Evolutionary conservation across 2,888 invertebrate species (phyloP), one percentile per base, ranked within the genome.

Genomic region (Thera obeliscata): DNA sequence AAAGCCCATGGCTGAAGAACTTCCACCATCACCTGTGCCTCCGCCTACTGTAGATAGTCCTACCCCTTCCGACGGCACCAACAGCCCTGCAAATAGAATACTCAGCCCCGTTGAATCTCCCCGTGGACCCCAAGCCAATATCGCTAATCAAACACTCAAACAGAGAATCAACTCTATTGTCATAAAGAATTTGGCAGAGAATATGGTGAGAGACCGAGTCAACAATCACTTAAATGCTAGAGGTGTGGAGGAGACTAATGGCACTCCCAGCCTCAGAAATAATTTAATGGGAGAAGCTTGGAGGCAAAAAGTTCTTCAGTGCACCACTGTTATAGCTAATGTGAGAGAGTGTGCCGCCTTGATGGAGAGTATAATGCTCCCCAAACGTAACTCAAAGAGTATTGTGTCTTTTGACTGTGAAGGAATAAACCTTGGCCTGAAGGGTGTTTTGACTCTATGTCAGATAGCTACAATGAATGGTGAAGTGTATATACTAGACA

Each of bases 361-460:
- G 67, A 95, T 96, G 61, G 96, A 96, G 59, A 96, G 96, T 69
- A 95, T 97, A 72, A 94, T 96, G 84, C 94, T 94, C 75, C 94
- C 94, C 66, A 94, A 91, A 80, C 89, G 92, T 61, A 91, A 91
- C 70, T 82, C 90, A 63, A 94, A 94, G 77, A 95, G 95, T 63
- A 95, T 96, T 67, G 94, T 98, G 35, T 97, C 98, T 0, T 95
- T 98, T 81, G 98, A 98, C 85, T 98, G 98, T 79, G 98, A 99
- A 91, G 98, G 98, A 12, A 97, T 98, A 63, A 98, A 98, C 89
- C 94, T 98, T 70, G 98, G 98, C 35, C 94, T 96, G 1, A 98
- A 97, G 85, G 98, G 98, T 22, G 97, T 97, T 77, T 93, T 98
- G 70, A 98, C 98, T 2, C 90, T 98, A 60, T 95, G 98, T 84